Evolutionary conservation across 2,888 invertebrate species (phyloP), one percentile per base, ranked within the genome.

Genomic region (Ecliptopera silaceata): DNA sequence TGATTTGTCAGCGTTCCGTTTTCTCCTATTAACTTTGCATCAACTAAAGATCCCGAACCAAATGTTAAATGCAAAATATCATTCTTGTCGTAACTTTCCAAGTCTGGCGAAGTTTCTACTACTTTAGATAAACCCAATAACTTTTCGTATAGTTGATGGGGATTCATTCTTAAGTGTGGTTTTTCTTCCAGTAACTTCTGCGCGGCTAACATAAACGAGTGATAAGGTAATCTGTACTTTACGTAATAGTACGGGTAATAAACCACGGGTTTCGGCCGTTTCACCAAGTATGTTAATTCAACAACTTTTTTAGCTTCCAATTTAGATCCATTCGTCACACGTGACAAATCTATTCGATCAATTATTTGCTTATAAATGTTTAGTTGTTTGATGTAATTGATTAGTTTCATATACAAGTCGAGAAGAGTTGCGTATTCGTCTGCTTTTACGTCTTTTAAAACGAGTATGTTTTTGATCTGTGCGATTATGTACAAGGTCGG

Each of bases 271-370:
- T 72, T 67, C 1, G 79, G 77, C 32, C 70, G 72, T 64, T 79
- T 82, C 0, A 88, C 52, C 53, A 77, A 66, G 64, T 84, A 88
- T 3, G 85, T 86, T 36, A 88, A 61, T 68, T 87, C 87, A 42
- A 87, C 71, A 39, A 75, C 61, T 26, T 75, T 79, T 15, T 70
- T 68, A 29, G 68, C 68, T 66, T 78, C 62, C 62, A 77, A 79
- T 78, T 81, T 78, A 32, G 56, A 58, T 6, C 50, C 49, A 74
- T 83, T 77, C 49, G 80, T 64, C 55, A 75, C 68, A 46, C 68
- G 22, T 31, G 36, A 22, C 17, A 43, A 51, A 15, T 50, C 54
- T 31, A 55, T 18, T 26, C n/a, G 42, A 46, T 72, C 64, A 61
- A 66, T 61, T 66, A 72, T 72, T 64, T 66, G 47, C 31, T 58